phyloP scores from a whole-genome alignment of 2,797 vertebrate genomes.

The Hoplostethus atlanticus region DNA sequence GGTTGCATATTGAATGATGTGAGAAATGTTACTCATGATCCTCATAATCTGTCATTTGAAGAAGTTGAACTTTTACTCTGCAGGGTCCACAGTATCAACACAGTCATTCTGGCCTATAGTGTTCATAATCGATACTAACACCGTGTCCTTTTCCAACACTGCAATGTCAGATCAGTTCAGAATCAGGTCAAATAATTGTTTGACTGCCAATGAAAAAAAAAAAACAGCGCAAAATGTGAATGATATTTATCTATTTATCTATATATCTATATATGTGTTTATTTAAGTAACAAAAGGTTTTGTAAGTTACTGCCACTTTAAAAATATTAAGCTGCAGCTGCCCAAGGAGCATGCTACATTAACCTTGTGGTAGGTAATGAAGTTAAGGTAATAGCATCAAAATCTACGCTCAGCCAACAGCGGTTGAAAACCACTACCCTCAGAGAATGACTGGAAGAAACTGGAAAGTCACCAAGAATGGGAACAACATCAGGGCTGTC shows the following conservation, averaged over 20 bases:
- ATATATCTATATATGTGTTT: too few species aligned
- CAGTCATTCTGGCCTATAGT: too few species aligned
- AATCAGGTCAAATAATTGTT: not conserved
- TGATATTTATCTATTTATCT: not conserved
- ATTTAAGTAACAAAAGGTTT: not conserved
- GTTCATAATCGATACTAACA: too few species aligned
- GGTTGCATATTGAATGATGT: too few species aligned
- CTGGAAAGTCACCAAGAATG: slow-evolving; percentile 30
- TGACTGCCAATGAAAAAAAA: too few species aligned
- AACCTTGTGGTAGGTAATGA: not conserved
- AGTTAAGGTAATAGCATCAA: slow-evolving; percentile 1
- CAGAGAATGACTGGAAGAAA: slow-evolving; percentile 13
- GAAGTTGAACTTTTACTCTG: too few species aligned
- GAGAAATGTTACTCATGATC: too few species aligned
- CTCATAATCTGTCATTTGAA: too few species aligned
- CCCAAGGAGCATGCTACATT: not conserved
- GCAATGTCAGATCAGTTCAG: not conserved
- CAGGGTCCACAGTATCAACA: too few species aligned
- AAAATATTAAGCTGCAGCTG: too few species aligned
- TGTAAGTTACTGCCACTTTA: not conserved
- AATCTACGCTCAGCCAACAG: not conserved
- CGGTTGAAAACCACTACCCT: slow-evolving; percentile 21
- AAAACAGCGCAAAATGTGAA: not conserved
- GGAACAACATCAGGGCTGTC: slow-evolving; percentile 14
- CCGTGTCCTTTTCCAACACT: too few species aligned